Conservation (phyloP, 2,888 invertebrate species). For the Lithophane semibrunnea region DNA sequence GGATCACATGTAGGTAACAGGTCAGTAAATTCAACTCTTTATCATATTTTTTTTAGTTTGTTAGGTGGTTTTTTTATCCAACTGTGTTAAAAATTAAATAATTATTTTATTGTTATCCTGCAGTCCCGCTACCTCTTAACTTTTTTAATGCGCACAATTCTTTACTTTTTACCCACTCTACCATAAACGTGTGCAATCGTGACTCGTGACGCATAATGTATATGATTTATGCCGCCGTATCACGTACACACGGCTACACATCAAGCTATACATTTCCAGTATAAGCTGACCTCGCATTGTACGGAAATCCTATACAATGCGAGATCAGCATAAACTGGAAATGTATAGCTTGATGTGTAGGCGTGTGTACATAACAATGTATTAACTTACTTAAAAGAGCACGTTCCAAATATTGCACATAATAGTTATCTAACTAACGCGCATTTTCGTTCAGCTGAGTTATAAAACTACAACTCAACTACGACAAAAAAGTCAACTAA, state of each 20-base stretch:
- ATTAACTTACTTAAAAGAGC: conserved; percentile 34
- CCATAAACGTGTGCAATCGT: conserved; percentile 17
- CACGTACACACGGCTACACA: too few relatives aligned
- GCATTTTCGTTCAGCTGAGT: conserved; percentile 26
- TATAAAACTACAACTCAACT: too few relatives aligned
- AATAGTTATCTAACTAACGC: conserved; percentile 24
- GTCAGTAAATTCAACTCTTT: background rate
- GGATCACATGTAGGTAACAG: background rate
- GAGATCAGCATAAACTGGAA: too few relatives aligned
- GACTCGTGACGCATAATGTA: conserved; percentile 45
- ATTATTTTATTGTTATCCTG: background rate
- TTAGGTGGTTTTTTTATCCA: background rate
- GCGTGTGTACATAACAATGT: conserved; percentile 42
- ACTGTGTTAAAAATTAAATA: background rate
- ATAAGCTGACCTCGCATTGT: too few relatives aligned
- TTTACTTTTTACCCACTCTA: conserved; percentile 6
- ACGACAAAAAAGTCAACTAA: too few relatives aligned
- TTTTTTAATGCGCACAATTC: conserved; percentile 31
- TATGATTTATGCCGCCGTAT: conserved; percentile 24
- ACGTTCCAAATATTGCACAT: conserved; percentile 36
- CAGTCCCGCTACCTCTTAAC: background rate
- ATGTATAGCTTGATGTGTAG: too few relatives aligned
- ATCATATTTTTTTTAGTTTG: background rate
- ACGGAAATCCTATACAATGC: too few relatives aligned
- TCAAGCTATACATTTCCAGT: too few relatives aligned